Percentiles rank a stretch among this genome's conserved stretches.
These are phyloP conservation scores for Erythrolamprus reginae DNA, from an alignment of 2,113 vertebrate genomes.

Conservation along the genomic window DNA sequence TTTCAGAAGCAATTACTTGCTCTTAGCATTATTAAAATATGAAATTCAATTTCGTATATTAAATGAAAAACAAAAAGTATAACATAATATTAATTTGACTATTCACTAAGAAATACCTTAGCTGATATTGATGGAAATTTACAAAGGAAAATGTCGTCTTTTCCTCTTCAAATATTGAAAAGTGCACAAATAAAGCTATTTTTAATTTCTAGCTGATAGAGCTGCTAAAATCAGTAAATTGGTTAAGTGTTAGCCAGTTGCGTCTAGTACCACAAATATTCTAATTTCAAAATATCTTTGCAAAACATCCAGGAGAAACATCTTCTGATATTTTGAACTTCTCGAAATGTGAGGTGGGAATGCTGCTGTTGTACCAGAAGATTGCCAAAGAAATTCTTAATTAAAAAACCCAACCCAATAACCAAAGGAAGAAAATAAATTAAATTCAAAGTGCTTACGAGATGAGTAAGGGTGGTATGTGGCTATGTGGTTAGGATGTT, in stretches of 20 bases:
- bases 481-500: no score
- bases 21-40: neutral
- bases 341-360: neutral
- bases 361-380: neutral
- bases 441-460: no score
- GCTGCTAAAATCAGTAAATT: neutral
- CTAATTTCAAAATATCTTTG: neutral
- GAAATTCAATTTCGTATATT: neutral
- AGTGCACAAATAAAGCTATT: neutral
- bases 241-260: neutral
- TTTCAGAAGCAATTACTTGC: conserved; percentile 10
- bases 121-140: neutral
- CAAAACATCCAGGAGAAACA: neutral
- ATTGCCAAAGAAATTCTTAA: no score
- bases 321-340: neutral
- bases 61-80: neutral
- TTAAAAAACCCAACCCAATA: no score
- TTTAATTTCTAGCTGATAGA: neutral
- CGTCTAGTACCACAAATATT: neutral
- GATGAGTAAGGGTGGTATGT: no score
- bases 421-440: no score
- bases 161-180: neutral
- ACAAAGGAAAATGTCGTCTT: neutral
- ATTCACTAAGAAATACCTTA: neutral
- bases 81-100: neutral